phyloP scores from a whole-genome alignment of 2,113 vertebrate species.

The Prochilodus magdalenae region DNA sequence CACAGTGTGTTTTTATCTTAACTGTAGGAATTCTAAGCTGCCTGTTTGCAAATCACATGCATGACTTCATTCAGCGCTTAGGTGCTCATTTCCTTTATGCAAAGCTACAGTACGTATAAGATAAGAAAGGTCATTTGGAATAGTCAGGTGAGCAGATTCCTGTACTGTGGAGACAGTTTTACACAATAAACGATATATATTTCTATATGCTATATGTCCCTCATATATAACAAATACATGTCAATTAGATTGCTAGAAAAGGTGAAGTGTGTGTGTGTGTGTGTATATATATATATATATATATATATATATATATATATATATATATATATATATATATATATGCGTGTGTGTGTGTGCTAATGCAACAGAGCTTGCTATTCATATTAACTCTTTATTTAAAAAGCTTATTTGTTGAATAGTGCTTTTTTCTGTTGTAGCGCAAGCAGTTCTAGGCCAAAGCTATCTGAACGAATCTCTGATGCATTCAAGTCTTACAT shows the following conservation, averaged over 20 bases:
- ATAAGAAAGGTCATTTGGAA: constrained; percentile 27
- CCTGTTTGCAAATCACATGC: background rate
- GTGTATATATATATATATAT: no score
- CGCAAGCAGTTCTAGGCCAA: constrained; percentile 65
- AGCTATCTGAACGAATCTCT: constrained; percentile 65
- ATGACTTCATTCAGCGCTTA: background rate
- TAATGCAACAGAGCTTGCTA: no score
- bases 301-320: no score
- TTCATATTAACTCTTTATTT: no score
- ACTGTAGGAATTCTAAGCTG: background rate
- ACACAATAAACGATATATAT: background rate
- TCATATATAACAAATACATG: background rate
- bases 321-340: no score
- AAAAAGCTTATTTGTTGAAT: background rate
- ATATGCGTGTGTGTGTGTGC: no score
- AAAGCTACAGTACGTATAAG: background rate
- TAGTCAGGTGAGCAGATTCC: constrained; percentile 22
- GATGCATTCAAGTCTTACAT: constrained; percentile 72
- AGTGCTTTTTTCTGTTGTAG: constrained; percentile 55
- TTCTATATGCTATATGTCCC: background rate
- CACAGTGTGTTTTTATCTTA: background rate
- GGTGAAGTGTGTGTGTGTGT: background rate
- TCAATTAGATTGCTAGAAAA: constrained; percentile 3
- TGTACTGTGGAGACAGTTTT: constrained; percentile 6
- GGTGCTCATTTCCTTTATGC: constrained; percentile 13